Evolutionary conservation across 2,888 invertebrate species (phyloP).

Genomic region (Tipula helvola): DNA sequence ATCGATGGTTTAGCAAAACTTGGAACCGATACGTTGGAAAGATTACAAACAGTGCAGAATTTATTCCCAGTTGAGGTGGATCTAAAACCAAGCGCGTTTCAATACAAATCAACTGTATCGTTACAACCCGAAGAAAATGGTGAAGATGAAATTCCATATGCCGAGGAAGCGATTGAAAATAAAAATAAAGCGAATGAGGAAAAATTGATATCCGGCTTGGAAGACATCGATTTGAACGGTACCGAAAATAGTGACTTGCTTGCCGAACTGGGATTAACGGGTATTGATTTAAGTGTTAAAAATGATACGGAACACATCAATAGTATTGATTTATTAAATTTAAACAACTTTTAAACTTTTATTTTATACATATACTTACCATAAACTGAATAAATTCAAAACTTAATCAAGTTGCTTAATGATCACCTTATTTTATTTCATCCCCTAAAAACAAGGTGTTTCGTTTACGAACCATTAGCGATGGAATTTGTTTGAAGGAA

Average conservation of each 20-base stretch:
- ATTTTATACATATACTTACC: neutral
- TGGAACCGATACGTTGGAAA: constrained; percentile 55
- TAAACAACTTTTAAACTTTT: neutral
- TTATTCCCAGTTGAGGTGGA: constrained; percentile 96
- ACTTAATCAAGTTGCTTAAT: too few relatives aligned
- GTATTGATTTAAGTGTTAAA: constrained; percentile 30
- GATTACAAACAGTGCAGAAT: constrained; percentile 58
- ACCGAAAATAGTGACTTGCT: constrained; percentile 30
- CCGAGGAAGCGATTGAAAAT: constrained; percentile 17
- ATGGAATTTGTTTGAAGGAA: too few relatives aligned
- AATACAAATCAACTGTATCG: constrained; percentile 51
- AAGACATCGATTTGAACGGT: constrained; percentile 15
- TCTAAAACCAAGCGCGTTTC: constrained; percentile 81
- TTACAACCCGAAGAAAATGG: constrained; percentile 14
- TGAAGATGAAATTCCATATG: constrained; percentile 14
- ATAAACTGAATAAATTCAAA: too few relatives aligned
- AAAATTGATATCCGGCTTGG: constrained; percentile 14
- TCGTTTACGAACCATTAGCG: too few relatives aligned
- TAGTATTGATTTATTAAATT: neutral
- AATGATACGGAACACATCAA: neutral
- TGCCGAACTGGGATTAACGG: constrained; percentile 44
- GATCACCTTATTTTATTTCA: too few relatives aligned
- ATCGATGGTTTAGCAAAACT: constrained; percentile 69
- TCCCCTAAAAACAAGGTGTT: too few relatives aligned
- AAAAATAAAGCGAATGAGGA: neutral